These are phyloP conservation scores for Galagoides demidoff DNA, from an alignment of 2,797 vertebrate genomes.

Conservation along the genomic window DNA sequence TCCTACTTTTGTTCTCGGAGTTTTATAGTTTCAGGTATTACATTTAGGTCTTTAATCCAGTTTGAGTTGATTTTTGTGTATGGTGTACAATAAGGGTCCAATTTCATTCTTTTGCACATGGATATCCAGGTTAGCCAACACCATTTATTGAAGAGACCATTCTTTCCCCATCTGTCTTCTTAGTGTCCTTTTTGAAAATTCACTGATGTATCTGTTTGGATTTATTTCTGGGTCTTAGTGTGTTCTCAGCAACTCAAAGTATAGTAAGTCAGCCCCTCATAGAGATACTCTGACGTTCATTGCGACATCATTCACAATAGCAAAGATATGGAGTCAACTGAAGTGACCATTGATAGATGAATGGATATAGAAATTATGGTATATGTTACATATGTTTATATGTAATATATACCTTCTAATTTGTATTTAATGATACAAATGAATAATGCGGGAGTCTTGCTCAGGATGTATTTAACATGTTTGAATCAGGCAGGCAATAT, in stretches of 20 bases:
- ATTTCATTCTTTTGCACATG: not conserved
- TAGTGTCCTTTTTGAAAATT: not conserved
- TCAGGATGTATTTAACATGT: not conserved
- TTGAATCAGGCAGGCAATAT: not conserved
- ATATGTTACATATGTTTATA: not conserved
- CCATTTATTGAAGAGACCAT: not conserved
- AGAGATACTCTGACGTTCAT: not conserved
- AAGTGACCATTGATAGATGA: not conserved
- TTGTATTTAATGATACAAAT: not conserved
- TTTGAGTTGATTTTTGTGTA: not conserved
- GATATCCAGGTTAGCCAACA: not conserved
- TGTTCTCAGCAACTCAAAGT: not conserved
- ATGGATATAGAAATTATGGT: not conserved
- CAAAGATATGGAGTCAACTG: not conserved
- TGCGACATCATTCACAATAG: not conserved
- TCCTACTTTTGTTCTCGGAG: not conserved
- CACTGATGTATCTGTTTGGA: not conserved
- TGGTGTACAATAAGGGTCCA: not conserved
- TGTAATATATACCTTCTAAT: not conserved
- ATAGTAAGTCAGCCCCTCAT: not conserved
- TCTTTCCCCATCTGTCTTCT: not conserved
- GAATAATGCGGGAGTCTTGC: not conserved
- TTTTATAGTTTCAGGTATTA: not conserved
- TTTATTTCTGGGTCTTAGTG: not conserved
- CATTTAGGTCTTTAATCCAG: not conserved